These are phyloP conservation scores for Melinopterus prodromus DNA, from an alignment of 2,888 invertebrate genomes.

Conservation along the genomic window DNA sequence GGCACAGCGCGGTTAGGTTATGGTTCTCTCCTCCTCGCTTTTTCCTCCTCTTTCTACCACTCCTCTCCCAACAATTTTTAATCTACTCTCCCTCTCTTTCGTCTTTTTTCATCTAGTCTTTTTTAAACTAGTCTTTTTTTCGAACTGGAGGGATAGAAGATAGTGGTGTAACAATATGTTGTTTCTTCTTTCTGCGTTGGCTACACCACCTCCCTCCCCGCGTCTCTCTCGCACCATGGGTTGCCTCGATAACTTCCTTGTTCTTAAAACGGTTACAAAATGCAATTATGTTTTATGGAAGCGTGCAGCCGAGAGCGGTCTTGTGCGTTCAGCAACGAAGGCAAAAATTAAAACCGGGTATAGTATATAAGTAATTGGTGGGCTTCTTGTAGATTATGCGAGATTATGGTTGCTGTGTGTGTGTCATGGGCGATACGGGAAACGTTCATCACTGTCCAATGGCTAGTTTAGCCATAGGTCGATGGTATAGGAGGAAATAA, in stretches of 20 bases:
- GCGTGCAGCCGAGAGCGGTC: background rate
- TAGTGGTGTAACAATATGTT: background rate
- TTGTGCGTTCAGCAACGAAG: background rate
- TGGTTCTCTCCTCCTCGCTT: conserved; percentile 48
- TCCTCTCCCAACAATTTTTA: conserved; percentile 21
- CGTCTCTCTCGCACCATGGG: background rate
- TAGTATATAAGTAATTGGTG: background rate
- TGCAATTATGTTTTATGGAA: background rate
- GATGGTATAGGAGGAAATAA: background rate
- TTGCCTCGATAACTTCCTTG: background rate
- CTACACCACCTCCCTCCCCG: background rate
- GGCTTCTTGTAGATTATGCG: background rate
- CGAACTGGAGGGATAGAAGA: no score
- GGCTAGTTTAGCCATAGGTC: background rate
- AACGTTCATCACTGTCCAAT: background rate
- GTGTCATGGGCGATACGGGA: background rate
- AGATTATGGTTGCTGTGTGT: background rate
- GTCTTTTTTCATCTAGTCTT: background rate
- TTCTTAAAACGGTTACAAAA: background rate
- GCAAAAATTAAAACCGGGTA: background rate
- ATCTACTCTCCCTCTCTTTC: conserved; percentile 18
- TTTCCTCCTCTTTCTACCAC: conserved; percentile 29
- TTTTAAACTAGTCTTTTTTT: background rate
- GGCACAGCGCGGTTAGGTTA: conserved; percentile 54
- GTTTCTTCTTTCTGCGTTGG: background rate